Evolutionary conservation across 2,113 vertebrate species (phyloP).

Genomic region (Spermophilus dauricus): DNA sequence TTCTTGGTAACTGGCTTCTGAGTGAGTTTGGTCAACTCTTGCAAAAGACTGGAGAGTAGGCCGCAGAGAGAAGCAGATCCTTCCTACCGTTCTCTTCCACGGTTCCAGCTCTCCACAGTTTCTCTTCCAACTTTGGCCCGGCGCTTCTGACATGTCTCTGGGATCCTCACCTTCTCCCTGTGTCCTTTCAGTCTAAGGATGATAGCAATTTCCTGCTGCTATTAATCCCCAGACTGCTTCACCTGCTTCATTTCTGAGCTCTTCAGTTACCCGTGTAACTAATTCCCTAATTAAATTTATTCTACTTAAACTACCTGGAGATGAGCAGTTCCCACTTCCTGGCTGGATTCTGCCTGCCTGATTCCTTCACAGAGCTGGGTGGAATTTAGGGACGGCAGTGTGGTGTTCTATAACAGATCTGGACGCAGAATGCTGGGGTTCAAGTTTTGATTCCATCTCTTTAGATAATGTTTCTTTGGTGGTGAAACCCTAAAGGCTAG

Average conservation of each 20-base stretch:
- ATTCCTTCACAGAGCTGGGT: background rate
- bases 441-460: constrained; percentile 29
- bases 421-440: background rate
- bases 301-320: background rate
- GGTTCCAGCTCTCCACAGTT: background rate
- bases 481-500: background rate
- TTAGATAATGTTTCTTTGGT: constrained; percentile 22
- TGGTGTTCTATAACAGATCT: background rate
- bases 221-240: background rate
- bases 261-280: background rate
- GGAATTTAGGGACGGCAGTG: background rate
- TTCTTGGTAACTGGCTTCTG: background rate
- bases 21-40: background rate
- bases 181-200: background rate
- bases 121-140: background rate
- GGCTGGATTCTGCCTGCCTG: background rate
- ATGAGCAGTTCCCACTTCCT: background rate
- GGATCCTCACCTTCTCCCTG: background rate
- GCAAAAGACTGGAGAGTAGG: background rate
- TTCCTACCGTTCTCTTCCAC: background rate
- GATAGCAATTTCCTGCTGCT: background rate
- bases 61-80: background rate
- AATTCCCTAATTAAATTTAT: background rate
- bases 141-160: background rate
- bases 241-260: constrained; percentile 41